Evolutionary conservation across 2,113 vertebrate species (phyloP).

Genomic region (Neoarius graeffei): DNA sequence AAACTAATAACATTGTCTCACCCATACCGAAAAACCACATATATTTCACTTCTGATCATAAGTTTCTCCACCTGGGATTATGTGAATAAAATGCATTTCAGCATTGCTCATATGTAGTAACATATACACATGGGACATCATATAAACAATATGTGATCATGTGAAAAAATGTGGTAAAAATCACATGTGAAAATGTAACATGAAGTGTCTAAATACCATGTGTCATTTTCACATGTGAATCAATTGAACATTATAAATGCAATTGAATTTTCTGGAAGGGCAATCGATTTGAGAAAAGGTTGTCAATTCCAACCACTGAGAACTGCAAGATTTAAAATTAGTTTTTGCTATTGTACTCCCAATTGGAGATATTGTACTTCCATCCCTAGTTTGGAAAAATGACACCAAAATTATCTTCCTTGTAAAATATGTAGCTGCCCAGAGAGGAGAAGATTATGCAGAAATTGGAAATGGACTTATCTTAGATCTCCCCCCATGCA

Average conservation of each 20-base stretch:
- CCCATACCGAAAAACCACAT: neutral
- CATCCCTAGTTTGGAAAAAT: neutral
- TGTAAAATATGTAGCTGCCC: neutral
- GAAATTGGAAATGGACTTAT: neutral
- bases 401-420: neutral
- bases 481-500: no score
- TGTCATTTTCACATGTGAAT: neutral
- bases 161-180: neutral
- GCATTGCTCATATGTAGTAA: neutral
- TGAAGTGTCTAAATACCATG: neutral
- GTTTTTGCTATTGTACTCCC: neutral
- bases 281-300: neutral
- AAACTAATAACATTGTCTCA: neutral
- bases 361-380: neutral
- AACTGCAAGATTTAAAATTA: no score
- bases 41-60: neutral
- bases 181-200: neutral
- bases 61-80: neutral
- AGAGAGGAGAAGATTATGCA: neutral
- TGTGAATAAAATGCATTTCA: neutral
- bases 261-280: neutral
- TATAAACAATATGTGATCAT: neutral
- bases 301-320: neutral
- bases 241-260: neutral
- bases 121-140: no score